Evolutionary conservation across 2,113 vertebrate genomes (phyloP).

Genomic region (Mixornis gularis): DNA sequence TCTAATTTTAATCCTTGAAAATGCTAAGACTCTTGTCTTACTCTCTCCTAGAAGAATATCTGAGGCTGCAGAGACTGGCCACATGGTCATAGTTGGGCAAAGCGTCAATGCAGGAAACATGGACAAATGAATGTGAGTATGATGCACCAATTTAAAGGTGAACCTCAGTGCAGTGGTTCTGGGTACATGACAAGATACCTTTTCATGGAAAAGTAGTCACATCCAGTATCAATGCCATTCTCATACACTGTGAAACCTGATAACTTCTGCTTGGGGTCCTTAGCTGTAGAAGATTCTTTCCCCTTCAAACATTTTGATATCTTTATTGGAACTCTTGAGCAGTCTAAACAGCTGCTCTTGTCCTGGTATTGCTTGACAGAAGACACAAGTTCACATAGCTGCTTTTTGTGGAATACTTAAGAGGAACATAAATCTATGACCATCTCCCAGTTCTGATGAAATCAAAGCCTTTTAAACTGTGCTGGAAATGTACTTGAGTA

Average conservation of each 20-base stretch:
- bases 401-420: neutral
- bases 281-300: neutral
- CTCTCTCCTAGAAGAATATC: neutral
- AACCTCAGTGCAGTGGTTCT: neutral
- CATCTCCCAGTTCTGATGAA: neutral
- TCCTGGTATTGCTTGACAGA: neutral
- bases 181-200: neutral
- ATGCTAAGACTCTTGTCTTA: neutral
- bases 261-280: neutral
- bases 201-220: neutral
- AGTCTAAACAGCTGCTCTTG: neutral
- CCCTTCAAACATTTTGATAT: neutral
- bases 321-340: neutral
- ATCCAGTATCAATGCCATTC: neutral
- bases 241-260: neutral
- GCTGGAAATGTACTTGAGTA: neutral
- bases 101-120: rapidly evolving
- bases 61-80: neutral
- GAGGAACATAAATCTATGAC: neutral
- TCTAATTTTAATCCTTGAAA: neutral
- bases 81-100: too few species aligned
- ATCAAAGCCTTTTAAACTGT: neutral
- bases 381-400: neutral
- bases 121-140: neutral
- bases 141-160: neutral